phyloP scores from a whole-genome alignment of 2,113 vertebrate species.

The Cavia aperea region DNA sequence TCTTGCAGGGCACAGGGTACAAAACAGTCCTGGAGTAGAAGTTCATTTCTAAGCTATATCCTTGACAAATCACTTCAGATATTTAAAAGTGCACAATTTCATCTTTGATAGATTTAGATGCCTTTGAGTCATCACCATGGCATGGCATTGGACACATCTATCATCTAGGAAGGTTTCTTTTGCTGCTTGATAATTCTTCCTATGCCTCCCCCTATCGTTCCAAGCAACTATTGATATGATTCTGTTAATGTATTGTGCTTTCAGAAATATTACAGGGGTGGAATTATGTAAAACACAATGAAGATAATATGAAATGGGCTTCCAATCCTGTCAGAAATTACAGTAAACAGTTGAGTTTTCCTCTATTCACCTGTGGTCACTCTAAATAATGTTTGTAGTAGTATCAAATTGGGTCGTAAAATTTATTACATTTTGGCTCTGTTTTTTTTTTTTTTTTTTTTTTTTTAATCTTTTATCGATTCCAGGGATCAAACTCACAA shows the following conservation, averaged over 20 bases:
- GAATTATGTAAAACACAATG: not conserved
- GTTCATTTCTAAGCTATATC: not conserved
- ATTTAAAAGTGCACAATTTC: not conserved
- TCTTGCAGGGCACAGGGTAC: not conserved
- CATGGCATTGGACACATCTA: not conserved
- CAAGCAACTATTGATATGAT: not conserved
- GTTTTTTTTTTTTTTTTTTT: no score
- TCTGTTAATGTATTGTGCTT: not conserved
- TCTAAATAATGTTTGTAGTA: not conserved
- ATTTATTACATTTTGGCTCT: not conserved
- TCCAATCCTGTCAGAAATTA: not conserved
- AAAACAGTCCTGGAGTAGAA: not conserved
- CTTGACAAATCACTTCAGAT: not conserved
- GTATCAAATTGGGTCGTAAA: not conserved
- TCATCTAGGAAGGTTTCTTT: not conserved
- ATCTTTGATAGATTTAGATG: not conserved
- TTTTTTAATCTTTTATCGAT: no score
- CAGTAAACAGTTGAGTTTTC: not conserved
- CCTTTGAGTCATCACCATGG: fast-evolving
- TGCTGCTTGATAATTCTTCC: not conserved
- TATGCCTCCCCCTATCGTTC: not conserved
- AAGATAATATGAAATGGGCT: no score
- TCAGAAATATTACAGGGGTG: not conserved
- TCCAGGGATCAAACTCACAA: no score
- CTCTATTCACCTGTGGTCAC: not conserved